Evolutionary conservation across 2,888 invertebrate species (phyloP).

Genomic region (Drosophila ezoana): DNA sequence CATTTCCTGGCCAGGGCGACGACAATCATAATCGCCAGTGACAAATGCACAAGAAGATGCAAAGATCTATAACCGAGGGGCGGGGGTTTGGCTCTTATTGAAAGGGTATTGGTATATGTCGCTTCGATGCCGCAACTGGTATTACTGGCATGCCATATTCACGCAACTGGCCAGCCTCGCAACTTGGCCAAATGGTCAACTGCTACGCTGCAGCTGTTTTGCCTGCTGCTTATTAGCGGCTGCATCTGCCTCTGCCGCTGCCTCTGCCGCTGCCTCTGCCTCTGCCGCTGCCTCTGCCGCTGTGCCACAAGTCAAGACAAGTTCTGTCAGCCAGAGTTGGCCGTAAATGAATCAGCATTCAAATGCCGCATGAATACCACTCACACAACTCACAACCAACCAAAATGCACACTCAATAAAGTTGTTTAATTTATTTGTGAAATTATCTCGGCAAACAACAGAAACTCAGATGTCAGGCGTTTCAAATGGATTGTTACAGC

Average conservation of each 20-base stretch:
- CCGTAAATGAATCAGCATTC: slow-evolving; percentile 22
- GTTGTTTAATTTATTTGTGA: slow-evolving; percentile 16
- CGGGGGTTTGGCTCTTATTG: slow-evolving; percentile 17
- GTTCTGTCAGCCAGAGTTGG: slow-evolving; percentile 23
- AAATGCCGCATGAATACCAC: slow-evolving; percentile 27
- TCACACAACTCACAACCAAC: slow-evolving; percentile 15
- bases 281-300: slow-evolving; percentile 2
- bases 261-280: background rate
- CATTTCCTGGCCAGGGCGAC: slow-evolving; percentile 74
- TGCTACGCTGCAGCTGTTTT: slow-evolving; percentile 29
- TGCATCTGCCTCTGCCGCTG: background rate
- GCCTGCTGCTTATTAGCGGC: slow-evolving; percentile 40
- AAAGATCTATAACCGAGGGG: slow-evolving; percentile 26
- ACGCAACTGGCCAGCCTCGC: slow-evolving; percentile 19
- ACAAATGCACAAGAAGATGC: slow-evolving; percentile 61
- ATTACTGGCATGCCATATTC: slow-evolving; percentile 48
- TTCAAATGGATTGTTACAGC: background rate
- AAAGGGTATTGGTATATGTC: slow-evolving; percentile 38
- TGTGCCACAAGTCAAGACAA: slow-evolving; percentile 54
- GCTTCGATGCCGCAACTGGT: slow-evolving; percentile 39
- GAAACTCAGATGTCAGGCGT: background rate
- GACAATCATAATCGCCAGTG: slow-evolving; percentile 74
- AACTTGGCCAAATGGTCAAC: slow-evolving; percentile 14
- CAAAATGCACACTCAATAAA: slow-evolving; percentile 40
- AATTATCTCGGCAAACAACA: slow-evolving; percentile 7